Conservation (phyloP, 30 jellyfish, hydroid and myxozoan genomes). For the Rhopilema esculentum region DNA sequence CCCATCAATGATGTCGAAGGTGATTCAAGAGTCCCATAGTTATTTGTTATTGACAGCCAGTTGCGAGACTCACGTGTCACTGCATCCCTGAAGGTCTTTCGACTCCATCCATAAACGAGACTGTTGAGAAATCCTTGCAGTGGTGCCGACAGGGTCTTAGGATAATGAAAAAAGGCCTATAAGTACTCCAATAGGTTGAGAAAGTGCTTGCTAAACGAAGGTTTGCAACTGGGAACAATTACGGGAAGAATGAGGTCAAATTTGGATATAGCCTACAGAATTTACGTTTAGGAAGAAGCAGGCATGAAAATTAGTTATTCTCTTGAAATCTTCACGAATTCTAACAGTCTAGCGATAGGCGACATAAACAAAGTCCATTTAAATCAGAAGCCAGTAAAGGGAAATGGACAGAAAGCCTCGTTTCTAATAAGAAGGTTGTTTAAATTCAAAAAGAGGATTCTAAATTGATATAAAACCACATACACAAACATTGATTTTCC, state of each 20-base stretch:
- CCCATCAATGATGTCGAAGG: slow-evolving; percentile 44
- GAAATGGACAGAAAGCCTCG: no score
- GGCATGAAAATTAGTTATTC: no score
- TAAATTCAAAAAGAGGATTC: no score
- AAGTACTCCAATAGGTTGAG: not conserved
- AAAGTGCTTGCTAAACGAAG: not conserved
- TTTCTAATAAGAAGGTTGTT: no score
- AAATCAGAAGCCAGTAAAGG: no score
- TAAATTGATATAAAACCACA: no score
- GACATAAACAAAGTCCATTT: no score
- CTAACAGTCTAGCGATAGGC: no score
- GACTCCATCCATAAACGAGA: slow-evolving; percentile 94
- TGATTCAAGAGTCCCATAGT: slow-evolving; percentile 55
- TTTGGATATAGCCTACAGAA: no score
- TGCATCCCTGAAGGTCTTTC: slow-evolving; percentile 88
- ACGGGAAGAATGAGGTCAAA: not conserved
- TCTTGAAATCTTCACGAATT: no score
- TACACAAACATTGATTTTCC: no score
- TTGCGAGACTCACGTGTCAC: slow-evolving; percentile 58
- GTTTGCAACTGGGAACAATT: not conserved
- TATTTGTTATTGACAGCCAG: slow-evolving; percentile 7
- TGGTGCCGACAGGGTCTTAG: slow-evolving; percentile 90
- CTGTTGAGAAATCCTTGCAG: slow-evolving; percentile 94
- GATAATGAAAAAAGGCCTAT: not conserved
- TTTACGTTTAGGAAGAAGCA: no score